Evolutionary conservation across 1,140 invertebrate genomes (phyloP), one percentile per base, ranked within the genome.

Genomic region (Scaptomyza pallida): DNA sequence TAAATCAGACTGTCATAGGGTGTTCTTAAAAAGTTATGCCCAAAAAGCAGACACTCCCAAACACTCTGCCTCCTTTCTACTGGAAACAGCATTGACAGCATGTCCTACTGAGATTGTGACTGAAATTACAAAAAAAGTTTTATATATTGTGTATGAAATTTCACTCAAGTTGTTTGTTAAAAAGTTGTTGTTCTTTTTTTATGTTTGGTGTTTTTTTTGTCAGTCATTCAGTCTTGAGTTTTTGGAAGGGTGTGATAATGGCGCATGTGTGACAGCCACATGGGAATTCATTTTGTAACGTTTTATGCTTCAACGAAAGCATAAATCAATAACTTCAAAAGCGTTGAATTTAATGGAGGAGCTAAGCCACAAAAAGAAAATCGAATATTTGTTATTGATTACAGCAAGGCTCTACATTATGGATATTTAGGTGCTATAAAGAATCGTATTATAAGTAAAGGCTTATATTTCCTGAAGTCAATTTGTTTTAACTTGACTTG

Each of bases 1-100:
- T 85, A 85, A 85, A 85, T 85, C 81, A 85, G 77, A 86, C 70
- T 81, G 73, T 86, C 80, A 85, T 76, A 76, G 37, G 77, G 48
- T 73, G 60, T 70, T 61, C 72, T 73, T 59, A 19, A 85, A 73
- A 86, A 85, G 75, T 76, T 65, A 37, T 54, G 50, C 17, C 26
- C 44, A 37, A 44, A 56, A 43, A 60, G 50, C 68, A 73, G 40
- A 61, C 55, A 26, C 45, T 17, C 19, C 6, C 12, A 47, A 33
- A 23, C 23, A 10, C 15, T 16, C 13, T 10, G 8, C 1, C 12
- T 15, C 23, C 13, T 2, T 43, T 17, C 16, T 17, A 16, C 35
- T 41, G 3, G 16, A 4, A 44, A 48, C 26, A 10, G 35, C 17
- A 65, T 48, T 56, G 51, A 47, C 37, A 63, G 65, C 74, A 63